Evolutionary conservation across 2,113 vertebrate genomes (phyloP).

Genomic region (Ammodytes marinus): DNA sequence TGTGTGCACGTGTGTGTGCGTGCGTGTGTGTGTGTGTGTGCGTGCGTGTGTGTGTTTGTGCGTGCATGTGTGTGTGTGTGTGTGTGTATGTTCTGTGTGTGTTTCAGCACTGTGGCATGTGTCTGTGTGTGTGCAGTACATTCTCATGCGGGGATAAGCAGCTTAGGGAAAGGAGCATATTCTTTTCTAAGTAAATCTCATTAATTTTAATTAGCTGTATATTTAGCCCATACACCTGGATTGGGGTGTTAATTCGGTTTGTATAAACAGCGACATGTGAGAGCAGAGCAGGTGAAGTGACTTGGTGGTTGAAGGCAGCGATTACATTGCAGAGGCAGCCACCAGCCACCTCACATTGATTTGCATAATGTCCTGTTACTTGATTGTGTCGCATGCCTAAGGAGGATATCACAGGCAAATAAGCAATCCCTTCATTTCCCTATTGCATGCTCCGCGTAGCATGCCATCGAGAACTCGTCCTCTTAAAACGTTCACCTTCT

Average conservation of each 20-base stretch:
- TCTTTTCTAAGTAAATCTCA: constrained; percentile 83
- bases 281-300: constrained; percentile 65
- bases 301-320: constrained; percentile 39
- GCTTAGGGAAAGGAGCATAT: constrained; percentile 77
- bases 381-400: constrained; percentile 53
- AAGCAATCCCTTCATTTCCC: constrained; percentile 64
- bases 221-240: constrained; percentile 80
- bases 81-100: constrained; percentile 9
- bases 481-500: constrained; percentile 47
- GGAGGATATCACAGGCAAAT: constrained; percentile 70
- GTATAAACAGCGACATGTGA: constrained; percentile 43
- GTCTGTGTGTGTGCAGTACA: constrained; percentile 39
- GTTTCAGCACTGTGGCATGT: background rate
- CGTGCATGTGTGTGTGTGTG: constrained; percentile 34
- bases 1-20: constrained; percentile 4
- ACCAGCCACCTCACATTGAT: constrained; percentile 30
- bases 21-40: constrained; percentile 36
- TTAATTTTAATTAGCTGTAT: constrained; percentile 84
- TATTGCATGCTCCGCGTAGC: constrained; percentile 52
- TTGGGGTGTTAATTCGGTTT: constrained; percentile 56
- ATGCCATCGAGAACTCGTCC: constrained; percentile 22
- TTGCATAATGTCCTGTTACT: constrained; percentile 74
- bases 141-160: constrained; percentile 75
- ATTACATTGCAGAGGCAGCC: constrained; percentile 36
- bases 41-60: background rate